A percentile compares a stretch with the other conserved stretches of the same genome.
Evolutionary conservation across 2,113 vertebrate species (phyloP).

Genomic region (Gracilinanus agilis): DNA sequence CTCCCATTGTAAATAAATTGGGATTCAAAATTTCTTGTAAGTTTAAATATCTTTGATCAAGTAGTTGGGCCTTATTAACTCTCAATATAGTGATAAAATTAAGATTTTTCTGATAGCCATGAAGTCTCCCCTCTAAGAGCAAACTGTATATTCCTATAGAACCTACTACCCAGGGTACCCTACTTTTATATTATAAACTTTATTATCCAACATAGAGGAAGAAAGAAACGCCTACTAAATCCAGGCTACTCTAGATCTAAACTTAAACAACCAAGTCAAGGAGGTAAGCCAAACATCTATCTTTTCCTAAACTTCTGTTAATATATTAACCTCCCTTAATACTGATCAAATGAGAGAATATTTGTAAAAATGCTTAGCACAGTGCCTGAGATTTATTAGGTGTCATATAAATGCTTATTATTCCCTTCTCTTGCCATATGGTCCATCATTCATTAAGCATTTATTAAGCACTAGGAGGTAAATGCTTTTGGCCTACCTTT

Average conservation of each 20-base stretch:
- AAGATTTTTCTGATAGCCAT: neutral
- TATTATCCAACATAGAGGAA: neutral
- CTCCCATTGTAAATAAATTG: neutral
- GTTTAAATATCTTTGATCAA: neutral
- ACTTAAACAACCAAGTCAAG: neutral
- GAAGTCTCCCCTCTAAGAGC: neutral
- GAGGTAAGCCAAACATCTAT: neutral
- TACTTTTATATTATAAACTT: neutral
- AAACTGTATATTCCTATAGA: neutral
- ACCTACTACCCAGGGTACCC: neutral
- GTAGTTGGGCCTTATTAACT: conserved; percentile 5
- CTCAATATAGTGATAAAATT: neutral
- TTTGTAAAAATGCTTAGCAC: neutral
- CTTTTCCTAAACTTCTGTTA: neutral
- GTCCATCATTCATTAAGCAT: neutral
- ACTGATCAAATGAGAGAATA: neutral
- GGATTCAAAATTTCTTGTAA: conserved; percentile 2
- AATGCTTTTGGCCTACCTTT: no score
- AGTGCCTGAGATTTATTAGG: neutral
- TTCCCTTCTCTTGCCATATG: neutral
- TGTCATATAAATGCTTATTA: neutral
- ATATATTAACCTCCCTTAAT: neutral
- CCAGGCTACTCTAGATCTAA: neutral
- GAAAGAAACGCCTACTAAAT: neutral
- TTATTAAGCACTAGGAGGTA: neutral